These are phyloP conservation scores for Scophthalmus maximus DNA, from an alignment of 2,113 vertebrate genomes.

Conservation along the genomic window DNA sequence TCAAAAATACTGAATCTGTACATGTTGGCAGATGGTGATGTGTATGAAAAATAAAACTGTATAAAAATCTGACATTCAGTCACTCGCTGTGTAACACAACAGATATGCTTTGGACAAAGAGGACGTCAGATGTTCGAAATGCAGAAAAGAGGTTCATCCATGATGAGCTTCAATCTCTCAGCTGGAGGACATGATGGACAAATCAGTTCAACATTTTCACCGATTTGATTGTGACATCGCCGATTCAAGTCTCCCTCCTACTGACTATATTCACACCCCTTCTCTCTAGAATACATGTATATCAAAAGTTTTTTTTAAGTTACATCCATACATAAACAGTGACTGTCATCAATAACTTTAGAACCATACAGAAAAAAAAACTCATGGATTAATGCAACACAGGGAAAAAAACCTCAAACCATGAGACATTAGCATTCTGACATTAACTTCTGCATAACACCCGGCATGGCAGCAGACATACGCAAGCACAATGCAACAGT, in stretches of 20 bases:
- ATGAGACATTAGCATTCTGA: conserved; percentile 47
- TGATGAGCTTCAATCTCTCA: conserved; percentile 77
- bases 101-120: conserved; percentile 66
- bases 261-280: conserved; percentile 12
- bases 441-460: conserved; percentile 60
- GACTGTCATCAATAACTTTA: conserved; percentile 59
- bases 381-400: conserved; percentile 47
- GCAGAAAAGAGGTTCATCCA: conserved; percentile 59
- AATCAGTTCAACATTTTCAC: conserved; percentile 73
- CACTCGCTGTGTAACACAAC: conserved; percentile 49
- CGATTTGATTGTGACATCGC: conserved; percentile 81
- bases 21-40: conserved; percentile 63
- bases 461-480: conserved; percentile 63
- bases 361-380: conserved; percentile 46
- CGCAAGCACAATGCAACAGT: conserved; percentile 57
- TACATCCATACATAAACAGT: conserved; percentile 72
- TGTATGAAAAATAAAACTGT: conserved; percentile 67
- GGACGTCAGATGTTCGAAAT: conserved; percentile 53
- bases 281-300: conserved; percentile 50
- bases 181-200: conserved; percentile 73
- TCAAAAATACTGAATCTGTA: conserved; percentile 59
- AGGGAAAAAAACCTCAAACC: conserved; percentile 4
- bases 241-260: conserved; percentile 73
- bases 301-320: conserved; percentile 38
- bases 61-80: conserved; percentile 72